These are phyloP conservation scores for Anguilla japonica DNA, from an alignment of 2,113 vertebrate species.

Conservation along the genomic window DNA sequence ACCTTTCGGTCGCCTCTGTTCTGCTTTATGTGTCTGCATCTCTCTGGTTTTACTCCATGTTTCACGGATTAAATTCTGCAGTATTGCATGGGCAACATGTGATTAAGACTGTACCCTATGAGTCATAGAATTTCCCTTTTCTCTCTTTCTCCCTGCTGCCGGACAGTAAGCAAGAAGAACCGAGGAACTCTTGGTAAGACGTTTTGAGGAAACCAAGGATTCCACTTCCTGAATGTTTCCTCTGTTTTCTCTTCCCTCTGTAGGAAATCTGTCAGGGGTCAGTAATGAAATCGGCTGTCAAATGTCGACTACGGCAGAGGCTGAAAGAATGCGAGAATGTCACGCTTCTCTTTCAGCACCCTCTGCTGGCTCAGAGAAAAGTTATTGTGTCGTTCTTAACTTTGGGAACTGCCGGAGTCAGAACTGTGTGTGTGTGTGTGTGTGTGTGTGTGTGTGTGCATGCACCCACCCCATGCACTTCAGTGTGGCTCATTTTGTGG, in stretches of 20 bases:
- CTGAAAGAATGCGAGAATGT: neutral
- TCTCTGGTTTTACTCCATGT: neutral
- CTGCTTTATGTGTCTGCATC: neutral
- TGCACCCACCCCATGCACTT: neutral
- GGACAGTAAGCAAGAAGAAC: constrained; percentile 46
- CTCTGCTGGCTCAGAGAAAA: constrained; percentile 23
- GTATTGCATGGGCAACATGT: neutral
- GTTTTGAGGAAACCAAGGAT: constrained; percentile 18
- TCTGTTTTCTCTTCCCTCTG: neutral
- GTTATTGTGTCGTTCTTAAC: neutral
- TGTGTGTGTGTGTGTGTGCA: neutral
- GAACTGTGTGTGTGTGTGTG: neutral
- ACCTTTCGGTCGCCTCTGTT: too few relatives aligned
- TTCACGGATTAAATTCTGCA: too few relatives aligned
- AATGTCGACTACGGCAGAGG: neutral
- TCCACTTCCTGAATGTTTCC: neutral
- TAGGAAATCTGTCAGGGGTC: neutral
- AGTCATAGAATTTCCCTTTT: constrained; percentile 40
- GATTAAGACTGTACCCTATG: neutral
- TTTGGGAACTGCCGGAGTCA: neutral
- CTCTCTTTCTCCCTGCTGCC: constrained; percentile 43
- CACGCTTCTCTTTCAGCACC: constrained; percentile 18
- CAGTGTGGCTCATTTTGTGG: neutral
- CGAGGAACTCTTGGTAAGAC: constrained; percentile 39
- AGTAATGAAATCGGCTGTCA: neutral